Evolutionary conservation across 1,140 invertebrate genomes (phyloP).

Genomic region (Drosophila virilis): DNA sequence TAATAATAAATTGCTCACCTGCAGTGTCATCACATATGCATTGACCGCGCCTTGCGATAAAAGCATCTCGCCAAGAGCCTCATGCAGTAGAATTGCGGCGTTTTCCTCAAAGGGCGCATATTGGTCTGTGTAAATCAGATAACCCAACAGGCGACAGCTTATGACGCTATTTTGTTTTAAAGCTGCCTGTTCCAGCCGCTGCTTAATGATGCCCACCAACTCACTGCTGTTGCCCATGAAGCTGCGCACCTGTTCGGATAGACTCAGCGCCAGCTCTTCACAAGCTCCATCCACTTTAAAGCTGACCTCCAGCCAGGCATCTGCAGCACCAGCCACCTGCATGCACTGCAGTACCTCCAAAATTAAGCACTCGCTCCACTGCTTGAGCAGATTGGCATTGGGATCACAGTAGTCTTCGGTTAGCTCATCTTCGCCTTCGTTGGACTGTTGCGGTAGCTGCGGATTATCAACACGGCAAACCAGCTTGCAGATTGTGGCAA

Average conservation of each 20-base stretch:
- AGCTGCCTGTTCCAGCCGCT: constrained; percentile 46
- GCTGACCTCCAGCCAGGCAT: constrained; percentile 55
- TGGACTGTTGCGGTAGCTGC: constrained; percentile 17
- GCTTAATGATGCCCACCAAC: constrained; percentile 57
- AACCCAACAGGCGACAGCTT: constrained; percentile 52
- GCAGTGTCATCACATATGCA: constrained; percentile 65
- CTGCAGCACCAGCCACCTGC: constrained; percentile 50
- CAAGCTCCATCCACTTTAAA: constrained; percentile 1
- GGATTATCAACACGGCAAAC: constrained; percentile 51
- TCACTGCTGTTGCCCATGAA: constrained; percentile 63
- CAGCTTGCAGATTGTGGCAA: constrained; percentile 63
- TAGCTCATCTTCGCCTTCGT: constrained; percentile 70
- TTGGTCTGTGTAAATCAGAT: constrained; percentile 48
- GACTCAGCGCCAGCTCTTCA: constrained; percentile 49
- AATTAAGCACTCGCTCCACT: constrained; percentile 67
- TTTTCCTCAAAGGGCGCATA: constrained; percentile 74
- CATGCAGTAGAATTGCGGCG: constrained; percentile 64
- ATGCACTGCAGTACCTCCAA: constrained; percentile 56
- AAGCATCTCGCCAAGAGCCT: constrained; percentile 66
- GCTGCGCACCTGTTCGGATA: constrained; percentile 59
- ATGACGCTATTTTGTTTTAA: constrained; percentile 49
- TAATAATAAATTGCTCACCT: constrained; percentile 36
- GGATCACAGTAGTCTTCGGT: constrained; percentile 82
- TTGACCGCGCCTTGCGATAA: constrained; percentile 52
- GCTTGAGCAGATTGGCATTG: constrained; percentile 73